phyloP scores from a whole-genome alignment of 2,888 invertebrate species.

The Nematopogon swammerdamellus region DNA sequence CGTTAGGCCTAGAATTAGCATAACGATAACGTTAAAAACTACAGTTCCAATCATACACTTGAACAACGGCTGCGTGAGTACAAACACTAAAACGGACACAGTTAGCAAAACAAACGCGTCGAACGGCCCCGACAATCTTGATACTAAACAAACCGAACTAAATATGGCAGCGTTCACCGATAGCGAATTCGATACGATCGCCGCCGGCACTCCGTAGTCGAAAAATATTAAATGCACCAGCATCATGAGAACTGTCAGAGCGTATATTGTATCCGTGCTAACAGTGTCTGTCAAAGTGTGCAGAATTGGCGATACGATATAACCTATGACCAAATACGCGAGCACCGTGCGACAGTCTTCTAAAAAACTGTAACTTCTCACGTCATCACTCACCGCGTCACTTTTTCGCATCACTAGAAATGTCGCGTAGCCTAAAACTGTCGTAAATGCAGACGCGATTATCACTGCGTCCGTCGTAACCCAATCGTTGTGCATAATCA shows the following conservation, averaged over 20 bases:
- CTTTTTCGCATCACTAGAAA: constrained; percentile 33
- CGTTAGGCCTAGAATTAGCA: constrained; percentile 47
- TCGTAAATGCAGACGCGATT: constrained; percentile 49
- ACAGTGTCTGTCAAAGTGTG: constrained; percentile 95
- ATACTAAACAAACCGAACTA: constrained; percentile 92
- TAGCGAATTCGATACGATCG: constrained; percentile 86
- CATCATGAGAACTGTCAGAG: constrained; percentile 86
- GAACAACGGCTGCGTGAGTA: constrained; percentile 80
- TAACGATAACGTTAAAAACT: constrained; percentile 49
- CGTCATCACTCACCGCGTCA: constrained; percentile 6
- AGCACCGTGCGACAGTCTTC: constrained; percentile 75
- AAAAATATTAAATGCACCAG: constrained; percentile 85
- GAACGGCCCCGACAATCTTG: constrained; percentile 78
- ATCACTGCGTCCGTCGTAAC: constrained; percentile 64
- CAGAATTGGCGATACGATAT: constrained; percentile 84
- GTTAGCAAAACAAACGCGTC: constrained; percentile 91
- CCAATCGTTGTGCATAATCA: constrained; percentile 68
- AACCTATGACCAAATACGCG: constrained; percentile 83
- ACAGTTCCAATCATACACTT: constrained; percentile 57
- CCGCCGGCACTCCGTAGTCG: constrained; percentile 86
- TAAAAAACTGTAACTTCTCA: constrained; percentile 20
- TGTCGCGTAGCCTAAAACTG: constrained; percentile 60
- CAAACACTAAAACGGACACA: constrained; percentile 84
- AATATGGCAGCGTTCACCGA: constrained; percentile 95
- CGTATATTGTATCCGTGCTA: constrained; percentile 96